A percentile compares a stretch with the other conserved stretches of the same genome.
These are phyloP conservation scores for Tachyglossus aculeatus DNA, from an alignment of 2,797 vertebrate genomes.

Conservation along the genomic window DNA sequence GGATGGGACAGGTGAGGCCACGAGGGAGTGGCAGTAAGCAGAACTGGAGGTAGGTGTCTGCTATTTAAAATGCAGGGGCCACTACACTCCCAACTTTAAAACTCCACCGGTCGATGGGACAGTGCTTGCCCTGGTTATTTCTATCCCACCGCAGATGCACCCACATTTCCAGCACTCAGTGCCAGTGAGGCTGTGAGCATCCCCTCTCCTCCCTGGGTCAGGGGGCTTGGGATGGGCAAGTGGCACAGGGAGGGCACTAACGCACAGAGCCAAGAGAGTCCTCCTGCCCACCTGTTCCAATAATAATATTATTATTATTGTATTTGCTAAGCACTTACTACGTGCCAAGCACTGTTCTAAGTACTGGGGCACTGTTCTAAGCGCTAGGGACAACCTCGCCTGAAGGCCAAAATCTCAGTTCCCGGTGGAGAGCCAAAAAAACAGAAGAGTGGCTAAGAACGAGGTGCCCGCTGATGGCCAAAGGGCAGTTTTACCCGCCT, in stretches of 20 bases:
- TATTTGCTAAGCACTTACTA: too few relatives aligned
- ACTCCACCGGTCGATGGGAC: constrained; percentile 30
- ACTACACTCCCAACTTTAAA: constrained; percentile 51
- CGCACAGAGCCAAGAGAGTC: neutral
- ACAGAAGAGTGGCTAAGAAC: neutral
- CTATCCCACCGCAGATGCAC: constrained; percentile 9
- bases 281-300: neutral
- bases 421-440: rapidly evolving
- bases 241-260: neutral
- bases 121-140: constrained; percentile 42
- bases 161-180: neutral
- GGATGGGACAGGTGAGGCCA: too few relatives aligned
- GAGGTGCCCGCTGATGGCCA: neutral
- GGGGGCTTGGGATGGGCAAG: neutral
- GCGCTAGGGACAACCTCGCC: too few relatives aligned
- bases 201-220: neutral
- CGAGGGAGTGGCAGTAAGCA: neutral
- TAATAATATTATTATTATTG: too few relatives aligned
- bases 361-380: too few relatives aligned
- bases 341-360: too few relatives aligned
- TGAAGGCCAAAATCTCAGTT: constrained; percentile 9
- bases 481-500: constrained; percentile 2
- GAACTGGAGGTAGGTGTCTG: neutral
- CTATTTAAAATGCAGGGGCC: neutral
- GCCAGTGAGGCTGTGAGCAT: neutral